Evolutionary conservation across 2,113 vertebrate species (phyloP).

Genomic region (Glaucidium brasilianum): DNA sequence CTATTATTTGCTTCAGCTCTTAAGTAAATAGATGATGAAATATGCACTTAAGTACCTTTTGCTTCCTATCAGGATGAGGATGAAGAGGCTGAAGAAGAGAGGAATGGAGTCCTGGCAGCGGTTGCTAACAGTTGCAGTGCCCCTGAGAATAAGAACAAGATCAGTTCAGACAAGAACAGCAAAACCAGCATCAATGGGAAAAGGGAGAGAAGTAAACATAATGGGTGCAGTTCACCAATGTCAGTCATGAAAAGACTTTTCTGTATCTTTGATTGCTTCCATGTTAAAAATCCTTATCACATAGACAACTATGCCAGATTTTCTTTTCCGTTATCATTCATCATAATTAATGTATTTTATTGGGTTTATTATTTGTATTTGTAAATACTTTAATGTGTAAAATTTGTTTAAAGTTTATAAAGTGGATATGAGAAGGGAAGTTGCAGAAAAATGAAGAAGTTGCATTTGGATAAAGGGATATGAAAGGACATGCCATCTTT

Average conservation of each 20-base stretch:
- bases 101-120: slow-evolving; percentile 81
- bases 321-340: slow-evolving; percentile 86
- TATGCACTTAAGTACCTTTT: neutral
- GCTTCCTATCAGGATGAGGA: slow-evolving; percentile 26
- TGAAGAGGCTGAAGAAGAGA: slow-evolving; percentile 74
- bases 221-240: slow-evolving; percentile 65
- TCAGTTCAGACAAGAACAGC: slow-evolving; percentile 47
- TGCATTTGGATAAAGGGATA: neutral
- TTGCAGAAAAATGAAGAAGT: neutral
- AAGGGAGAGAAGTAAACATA: slow-evolving; percentile 66
- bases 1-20: neutral
- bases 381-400: slow-evolving; percentile 50
- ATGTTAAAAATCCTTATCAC: slow-evolving; percentile 87
- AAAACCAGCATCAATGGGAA: slow-evolving; percentile 61
- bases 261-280: slow-evolving; percentile 80
- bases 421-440: neutral
- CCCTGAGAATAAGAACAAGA: slow-evolving; percentile 69
- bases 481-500: neutral
- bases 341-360: slow-evolving; percentile 89
- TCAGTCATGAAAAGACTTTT: slow-evolving; percentile 73
- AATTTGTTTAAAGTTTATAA: neutral
- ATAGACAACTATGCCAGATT: slow-evolving; percentile 91
- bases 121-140: slow-evolving; percentile 67
- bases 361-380: slow-evolving; percentile 94
- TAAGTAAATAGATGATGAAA: neutral